phyloP scores from a whole-genome alignment of 2,113 vertebrate genomes.

The Aviceda subcristata region DNA sequence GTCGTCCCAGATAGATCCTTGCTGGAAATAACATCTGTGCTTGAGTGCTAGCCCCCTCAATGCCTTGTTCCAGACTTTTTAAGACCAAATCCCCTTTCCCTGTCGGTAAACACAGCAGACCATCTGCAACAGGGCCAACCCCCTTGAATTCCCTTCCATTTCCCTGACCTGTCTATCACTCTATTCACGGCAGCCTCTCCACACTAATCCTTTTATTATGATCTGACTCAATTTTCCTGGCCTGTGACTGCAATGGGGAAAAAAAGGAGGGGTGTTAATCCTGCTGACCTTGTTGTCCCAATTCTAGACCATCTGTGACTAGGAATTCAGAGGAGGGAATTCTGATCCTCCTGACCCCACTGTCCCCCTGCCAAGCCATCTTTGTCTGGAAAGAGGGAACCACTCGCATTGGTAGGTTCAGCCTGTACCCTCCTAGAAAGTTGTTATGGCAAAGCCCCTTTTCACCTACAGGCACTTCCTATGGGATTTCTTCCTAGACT shows the following conservation, averaged over 20 bases:
- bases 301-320: constrained; percentile 24
- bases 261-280: constrained; percentile 14
- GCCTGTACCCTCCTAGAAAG: neutral
- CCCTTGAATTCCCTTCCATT: neutral
- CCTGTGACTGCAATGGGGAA: neutral
- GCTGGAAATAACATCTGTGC: neutral
- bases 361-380: neutral
- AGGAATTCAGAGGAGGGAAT: neutral
- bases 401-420: neutral
- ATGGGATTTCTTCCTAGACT: neutral
- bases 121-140: neutral
- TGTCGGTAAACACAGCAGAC: neutral
- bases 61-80: neutral
- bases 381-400: neutral
- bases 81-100: neutral
- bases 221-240: constrained; percentile 45
- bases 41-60: neutral
- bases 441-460: neutral
- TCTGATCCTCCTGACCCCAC: neutral
- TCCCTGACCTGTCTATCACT: constrained; percentile 36
- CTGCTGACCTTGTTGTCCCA: constrained; percentile 44
- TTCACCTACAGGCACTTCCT: neutral
- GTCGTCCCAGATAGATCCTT: neutral
- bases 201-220: constrained; percentile 60
- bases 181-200: neutral